Percentiles rank a stretch among this genome's conserved stretches.
Evolutionary conservation across 2,797 vertebrate species (phyloP).

Genomic region (Myioborus miniatus): DNA sequence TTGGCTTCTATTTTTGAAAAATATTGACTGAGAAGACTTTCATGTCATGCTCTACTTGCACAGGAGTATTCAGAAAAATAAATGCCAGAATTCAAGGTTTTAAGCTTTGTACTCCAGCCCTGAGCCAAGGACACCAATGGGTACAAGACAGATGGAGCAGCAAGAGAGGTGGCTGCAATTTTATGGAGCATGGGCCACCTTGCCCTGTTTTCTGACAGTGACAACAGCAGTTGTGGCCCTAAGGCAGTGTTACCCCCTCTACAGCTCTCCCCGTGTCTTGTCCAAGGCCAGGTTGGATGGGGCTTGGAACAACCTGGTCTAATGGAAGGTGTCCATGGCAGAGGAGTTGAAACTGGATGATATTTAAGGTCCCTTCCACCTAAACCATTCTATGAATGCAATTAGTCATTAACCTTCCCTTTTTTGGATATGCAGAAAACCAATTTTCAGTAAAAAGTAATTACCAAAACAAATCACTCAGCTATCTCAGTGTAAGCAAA

Average conservation of each 20-base stretch:
- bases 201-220: not conserved
- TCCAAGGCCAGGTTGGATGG: not conserved
- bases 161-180: not conserved
- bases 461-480: not conserved
- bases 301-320: not conserved
- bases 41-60: not conserved
- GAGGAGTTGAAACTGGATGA: not conserved
- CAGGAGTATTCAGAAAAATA: not conserved
- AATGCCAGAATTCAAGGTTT: not conserved
- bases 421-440: not conserved
- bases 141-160: not conserved
- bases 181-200: not conserved
- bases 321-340: not conserved
- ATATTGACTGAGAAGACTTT: not conserved
- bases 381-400: not conserved
- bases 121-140: not conserved
- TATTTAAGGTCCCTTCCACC: not conserved
- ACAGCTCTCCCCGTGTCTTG: accelerated
- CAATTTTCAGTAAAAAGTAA: not conserved
- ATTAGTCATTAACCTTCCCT: not conserved
- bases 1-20: not conserved
- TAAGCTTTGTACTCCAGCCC: not conserved
- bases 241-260: not conserved
- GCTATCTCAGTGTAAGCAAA: not conserved
- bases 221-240: not conserved